These are phyloP conservation scores for Amphipyra tragopoginis DNA, from an alignment of 2,888 invertebrate genomes.

Conservation along the genomic window DNA sequence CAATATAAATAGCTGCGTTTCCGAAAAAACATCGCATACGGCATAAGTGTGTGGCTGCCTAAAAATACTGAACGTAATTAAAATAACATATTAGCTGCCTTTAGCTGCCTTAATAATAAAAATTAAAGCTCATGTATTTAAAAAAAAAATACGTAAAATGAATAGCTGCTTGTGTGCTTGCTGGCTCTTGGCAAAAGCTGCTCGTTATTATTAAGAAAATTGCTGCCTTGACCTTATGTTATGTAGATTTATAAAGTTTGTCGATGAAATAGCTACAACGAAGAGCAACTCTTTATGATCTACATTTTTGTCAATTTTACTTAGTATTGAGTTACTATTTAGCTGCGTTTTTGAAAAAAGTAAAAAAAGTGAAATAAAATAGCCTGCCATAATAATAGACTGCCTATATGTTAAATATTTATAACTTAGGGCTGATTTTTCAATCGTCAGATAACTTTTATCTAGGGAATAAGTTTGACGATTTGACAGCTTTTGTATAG, in stretches of 20 bases:
- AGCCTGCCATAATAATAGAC: neutral
- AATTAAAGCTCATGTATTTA: constrained; percentile 11
- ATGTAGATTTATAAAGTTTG: constrained; percentile 3
- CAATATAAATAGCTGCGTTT: constrained; percentile 4
- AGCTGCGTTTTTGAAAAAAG: neutral
- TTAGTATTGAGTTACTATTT: neutral
- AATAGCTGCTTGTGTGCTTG: constrained; percentile 19
- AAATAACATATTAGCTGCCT: constrained; percentile 6
- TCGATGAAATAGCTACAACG: constrained; percentile 8
- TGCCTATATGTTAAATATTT: neutral
- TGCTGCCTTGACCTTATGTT: neutral
- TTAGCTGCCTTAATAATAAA: constrained; percentile 24
- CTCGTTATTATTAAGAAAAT: neutral
- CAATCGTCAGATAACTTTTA: no score
- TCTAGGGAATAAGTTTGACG: no score
- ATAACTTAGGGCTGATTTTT: no score
- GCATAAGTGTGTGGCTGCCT: constrained; percentile 38
- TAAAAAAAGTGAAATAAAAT: neutral
- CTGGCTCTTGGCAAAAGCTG: constrained; percentile 38
- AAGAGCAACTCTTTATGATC: constrained; percentile 22
- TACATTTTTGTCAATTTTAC: neutral
- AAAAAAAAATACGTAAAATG: no score
- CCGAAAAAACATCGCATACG: neutral
- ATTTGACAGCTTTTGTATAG: no score
- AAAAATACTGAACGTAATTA: constrained; percentile 30